phyloP scores from a whole-genome alignment of 2,888 invertebrate genomes.

The Spodoptera exigua region DNA sequence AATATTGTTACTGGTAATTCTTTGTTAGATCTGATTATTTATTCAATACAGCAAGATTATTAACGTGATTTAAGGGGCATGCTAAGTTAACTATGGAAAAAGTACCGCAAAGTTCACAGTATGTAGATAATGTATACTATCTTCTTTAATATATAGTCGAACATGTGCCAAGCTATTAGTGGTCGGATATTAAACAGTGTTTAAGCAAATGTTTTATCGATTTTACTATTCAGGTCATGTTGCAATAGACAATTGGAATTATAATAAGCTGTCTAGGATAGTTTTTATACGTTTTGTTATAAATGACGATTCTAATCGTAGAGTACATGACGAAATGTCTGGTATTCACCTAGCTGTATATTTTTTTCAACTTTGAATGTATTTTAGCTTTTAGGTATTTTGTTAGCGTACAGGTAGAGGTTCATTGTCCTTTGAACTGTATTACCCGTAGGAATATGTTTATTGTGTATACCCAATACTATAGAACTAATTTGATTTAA shows the following conservation, averaged over 20 bases:
- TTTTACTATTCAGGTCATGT: constrained; percentile 46
- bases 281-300: constrained; percentile 43
- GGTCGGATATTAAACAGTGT: constrained; percentile 24
- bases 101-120: too few relatives aligned
- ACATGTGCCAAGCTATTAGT: constrained; percentile 8
- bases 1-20: too few relatives aligned
- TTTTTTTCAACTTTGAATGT: constrained; percentile 7
- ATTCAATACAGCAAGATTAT: too few relatives aligned
- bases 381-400: neutral
- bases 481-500: too few relatives aligned
- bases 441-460: too few relatives aligned
- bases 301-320: constrained; percentile 43
- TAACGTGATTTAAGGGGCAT: too few relatives aligned
- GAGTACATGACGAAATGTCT: constrained; percentile 44
- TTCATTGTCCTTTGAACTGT: too few relatives aligned
- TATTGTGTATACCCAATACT: too few relatives aligned
- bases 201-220: constrained; percentile 36
- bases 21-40: too few relatives aligned
- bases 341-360: constrained; percentile 9
- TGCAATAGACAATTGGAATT: constrained; percentile 47
- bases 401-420: too few relatives aligned
- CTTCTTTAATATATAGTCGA: neutral
- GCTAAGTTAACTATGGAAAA: too few relatives aligned
- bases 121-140: too few relatives aligned
- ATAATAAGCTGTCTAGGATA: constrained; percentile 31